Evolutionary conservation across 1,140 invertebrate genomes (phyloP).

Genomic region (Saccostrea cuccullata): DNA sequence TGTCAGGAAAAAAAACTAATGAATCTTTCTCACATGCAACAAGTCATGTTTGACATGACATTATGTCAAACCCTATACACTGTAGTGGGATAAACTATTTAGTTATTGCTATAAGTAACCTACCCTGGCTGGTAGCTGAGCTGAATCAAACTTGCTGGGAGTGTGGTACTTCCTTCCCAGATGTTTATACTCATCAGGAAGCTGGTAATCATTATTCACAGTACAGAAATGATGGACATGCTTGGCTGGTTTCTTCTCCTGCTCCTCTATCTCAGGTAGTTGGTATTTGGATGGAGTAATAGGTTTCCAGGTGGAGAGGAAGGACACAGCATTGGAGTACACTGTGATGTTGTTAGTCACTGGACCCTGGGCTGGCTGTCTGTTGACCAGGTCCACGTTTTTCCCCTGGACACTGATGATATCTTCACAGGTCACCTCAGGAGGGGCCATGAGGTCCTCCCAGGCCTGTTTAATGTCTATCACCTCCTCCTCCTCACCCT

Average conservation of each 20-base stretch:
- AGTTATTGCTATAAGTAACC: neutral
- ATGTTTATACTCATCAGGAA: conserved; percentile 66
- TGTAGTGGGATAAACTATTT: too few species aligned
- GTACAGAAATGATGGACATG: conserved; percentile 75
- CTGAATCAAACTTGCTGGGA: conserved; percentile 61
- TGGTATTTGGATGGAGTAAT: conserved; percentile 37
- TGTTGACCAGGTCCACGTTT: conserved; percentile 55
- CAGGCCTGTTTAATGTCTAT: conserved; percentile 58
- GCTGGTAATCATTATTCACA: conserved; percentile 67
- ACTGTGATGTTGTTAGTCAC: conserved; percentile 46
- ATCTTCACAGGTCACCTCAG: conserved; percentile 70
- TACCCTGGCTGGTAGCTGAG: conserved; percentile 62
- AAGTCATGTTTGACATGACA: too few species aligned
- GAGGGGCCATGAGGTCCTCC: conserved; percentile 65
- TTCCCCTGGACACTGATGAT: conserved; percentile 66
- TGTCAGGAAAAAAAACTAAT: too few species aligned
- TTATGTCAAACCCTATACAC: too few species aligned
- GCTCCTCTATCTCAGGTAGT: conserved; percentile 32
- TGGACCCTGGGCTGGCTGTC: conserved; percentile 44
- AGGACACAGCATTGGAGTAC: conserved; percentile 61
- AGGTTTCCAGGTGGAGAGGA: conserved; percentile 68
- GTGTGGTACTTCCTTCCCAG: conserved; percentile 70
- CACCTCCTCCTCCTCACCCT: neutral
- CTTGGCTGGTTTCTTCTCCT: conserved; percentile 44
- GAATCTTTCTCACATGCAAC: too few species aligned